These are phyloP conservation scores for Rissa tridactyla DNA, from an alignment of 2,113 vertebrate genomes.

Conservation along the genomic window DNA sequence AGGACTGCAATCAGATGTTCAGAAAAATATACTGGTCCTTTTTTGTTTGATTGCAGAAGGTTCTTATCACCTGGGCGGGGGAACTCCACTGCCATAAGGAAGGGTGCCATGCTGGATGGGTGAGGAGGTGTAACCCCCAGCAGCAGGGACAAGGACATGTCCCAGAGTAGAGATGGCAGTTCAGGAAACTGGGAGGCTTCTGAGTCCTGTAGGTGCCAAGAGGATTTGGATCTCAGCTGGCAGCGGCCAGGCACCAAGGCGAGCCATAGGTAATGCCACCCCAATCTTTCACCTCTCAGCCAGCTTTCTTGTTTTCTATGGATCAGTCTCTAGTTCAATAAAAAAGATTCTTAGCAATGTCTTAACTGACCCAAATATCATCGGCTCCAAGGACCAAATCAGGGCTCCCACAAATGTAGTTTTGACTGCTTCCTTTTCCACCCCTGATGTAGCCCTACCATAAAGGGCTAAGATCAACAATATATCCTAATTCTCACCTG, in stretches of 20 bases:
- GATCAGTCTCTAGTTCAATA: not conserved
- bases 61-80: not conserved
- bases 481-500: not conserved
- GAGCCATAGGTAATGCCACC: not conserved
- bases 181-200: not conserved
- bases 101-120: rapidly evolving
- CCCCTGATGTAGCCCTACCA: not conserved
- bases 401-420: not conserved
- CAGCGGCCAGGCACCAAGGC: not conserved
- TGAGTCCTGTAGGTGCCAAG: not conserved
- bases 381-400: not conserved
- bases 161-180: not conserved
- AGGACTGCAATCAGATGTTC: not conserved
- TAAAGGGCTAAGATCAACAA: not conserved
- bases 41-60: not conserved
- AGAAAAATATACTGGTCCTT: not conserved
- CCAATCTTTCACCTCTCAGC: rapidly evolving
- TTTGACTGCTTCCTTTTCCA: not conserved
- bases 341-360: not conserved
- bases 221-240: not conserved
- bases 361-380: not conserved
- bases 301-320: not conserved
- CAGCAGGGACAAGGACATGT: not conserved
- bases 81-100: not conserved
- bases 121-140: not conserved